Percentiles rank a stretch among this genome's conserved stretches.
Evolutionary conservation across 2,113 vertebrate genomes (phyloP).

Genomic region (Paratilapia polleni): DNA sequence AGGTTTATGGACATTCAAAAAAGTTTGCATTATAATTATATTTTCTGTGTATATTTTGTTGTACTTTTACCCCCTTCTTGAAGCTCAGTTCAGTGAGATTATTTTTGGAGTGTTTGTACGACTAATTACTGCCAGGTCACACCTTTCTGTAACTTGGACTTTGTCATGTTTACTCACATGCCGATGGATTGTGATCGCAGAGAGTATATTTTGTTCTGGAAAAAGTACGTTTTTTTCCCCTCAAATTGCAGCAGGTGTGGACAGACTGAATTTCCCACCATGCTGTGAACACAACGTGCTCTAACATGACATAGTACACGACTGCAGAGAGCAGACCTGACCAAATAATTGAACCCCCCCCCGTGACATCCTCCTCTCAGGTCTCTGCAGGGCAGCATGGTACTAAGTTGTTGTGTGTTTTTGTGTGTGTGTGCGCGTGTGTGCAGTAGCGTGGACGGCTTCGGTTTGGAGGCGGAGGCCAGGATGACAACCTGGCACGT

Average conservation of each 20-base stretch:
- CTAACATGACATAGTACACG: not conserved
- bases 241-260: conserved; percentile 19
- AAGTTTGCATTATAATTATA: not conserved
- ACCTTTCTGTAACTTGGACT: not conserved
- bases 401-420: not conserved
- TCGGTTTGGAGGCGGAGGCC: conserved; percentile 97
- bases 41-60: not conserved
- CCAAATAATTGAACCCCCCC: not conserved
- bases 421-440: conserved; percentile 34
- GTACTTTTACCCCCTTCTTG: fast-evolving
- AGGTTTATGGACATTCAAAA: not conserved
- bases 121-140: not conserved
- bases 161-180: not conserved
- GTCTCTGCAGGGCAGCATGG: not conserved
- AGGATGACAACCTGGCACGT: conserved; percentile 99
- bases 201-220: not conserved
- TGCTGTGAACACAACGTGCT: conserved; percentile 5
- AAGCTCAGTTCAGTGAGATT: not conserved
- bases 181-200: not conserved
- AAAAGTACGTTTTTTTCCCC: not conserved
- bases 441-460: conserved; percentile 91
- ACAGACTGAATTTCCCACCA: conserved; percentile 3
- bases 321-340: not conserved
- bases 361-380: not conserved
- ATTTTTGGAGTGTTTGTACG: not conserved